Evolutionary conservation across 1,140 invertebrate genomes (phyloP), one percentile per base, ranked within the genome.

Genomic region (Camponotus pennsylvanicus): DNA sequence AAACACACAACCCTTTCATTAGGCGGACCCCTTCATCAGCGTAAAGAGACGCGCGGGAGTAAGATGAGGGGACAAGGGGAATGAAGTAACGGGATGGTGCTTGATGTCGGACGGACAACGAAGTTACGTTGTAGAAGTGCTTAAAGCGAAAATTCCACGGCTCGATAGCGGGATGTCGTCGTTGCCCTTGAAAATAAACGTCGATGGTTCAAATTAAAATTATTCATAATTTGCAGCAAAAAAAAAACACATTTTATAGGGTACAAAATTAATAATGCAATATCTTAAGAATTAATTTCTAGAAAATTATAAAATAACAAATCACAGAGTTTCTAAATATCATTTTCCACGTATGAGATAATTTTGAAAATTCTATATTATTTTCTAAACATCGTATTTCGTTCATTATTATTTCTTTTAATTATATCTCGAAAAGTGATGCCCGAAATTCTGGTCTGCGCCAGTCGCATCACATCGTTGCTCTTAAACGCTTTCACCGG

Each of bases 1-100:
- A 94, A 92, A 94, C 93, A 92, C 89, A 90, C 92, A 94, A 94
- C 92, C 93, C 93, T 93, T 94, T 92, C 92, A 94, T 93, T 92
- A 93, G 86, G 87, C 86, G 73, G 92, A 91, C 85, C 91, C 92
- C 92, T 93, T 93, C 92, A 92, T 93, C 92, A 92, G 92, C 82
- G 89, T 80, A 86, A 83, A 92, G 90, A 91, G 89, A 88, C 89
- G 88, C 83, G 76, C 71, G 77, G 84, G 79, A 75, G 69, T 70
- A 84, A 55, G 18, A 34, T 18, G 40, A 55, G 55, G 21, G 18
- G 11, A 61, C 15, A 21, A 27, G 32, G 34, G 59, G 3, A 8
- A 45, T 61, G 69, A 34, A 73, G 55, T 32, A 64, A 45, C 40
- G 79, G 85, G 82, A 88, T 79, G 85, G 75, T 75, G 69, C 55